Base-by-base conservation (phyloP, 1,140 invertebrate genomes). In the Psilanteris sp. region DNA sequence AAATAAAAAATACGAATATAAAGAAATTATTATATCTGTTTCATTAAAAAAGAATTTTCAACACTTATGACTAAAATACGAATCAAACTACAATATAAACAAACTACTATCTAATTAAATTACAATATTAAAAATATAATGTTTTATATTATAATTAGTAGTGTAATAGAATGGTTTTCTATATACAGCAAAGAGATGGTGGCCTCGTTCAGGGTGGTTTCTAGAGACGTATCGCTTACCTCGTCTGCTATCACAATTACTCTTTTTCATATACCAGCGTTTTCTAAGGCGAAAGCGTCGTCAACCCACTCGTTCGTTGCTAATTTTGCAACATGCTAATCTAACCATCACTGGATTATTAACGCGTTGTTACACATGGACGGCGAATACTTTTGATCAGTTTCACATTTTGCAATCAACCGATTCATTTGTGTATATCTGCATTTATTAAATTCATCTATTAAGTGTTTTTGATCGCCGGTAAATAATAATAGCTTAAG, bases 141-240 rank as follows among this genome's bases (percentile, higher is more conserved):
- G n/a, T n/a, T n/a, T n/a, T n/a, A n/a, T n/a, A n/a, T n/a, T n/a
- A n/a, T n/a, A n/a, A n/a, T n/a, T n/a, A n/a, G n/a, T n/a, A n/a
- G n/a, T n/a, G n/a, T n/a, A n/a, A n/a, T n/a, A n/a, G n/a, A n/a
- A n/a, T n/a, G n/a, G n/a, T n/a, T n/a, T n/a, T n/a, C n/a, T n/a
- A n/a, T n/a, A n/a, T n/a, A n/a, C n/a, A n/a, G n/a, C n/a, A n/a
- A n/a, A n/a, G n/a, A 68, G 64, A 68, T 43, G 43, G 43, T 57
- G 64, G 43, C 64, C 64, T 68, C 52, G 18, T 68, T 57, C 37
- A 16, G 66, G 66, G 66, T 70, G 54, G 66, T 70, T 70, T 70
- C 44, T 29, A 61, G 15, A 44, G 36, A 29, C 46, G 14, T 41
- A 70, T 70, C 66, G 26, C 36, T 70, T 70, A 57, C 54, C 46